Evolutionary conservation across 1,140 invertebrate genomes (phyloP).

Genomic region (Eupristina koningsbergeri): DNA sequence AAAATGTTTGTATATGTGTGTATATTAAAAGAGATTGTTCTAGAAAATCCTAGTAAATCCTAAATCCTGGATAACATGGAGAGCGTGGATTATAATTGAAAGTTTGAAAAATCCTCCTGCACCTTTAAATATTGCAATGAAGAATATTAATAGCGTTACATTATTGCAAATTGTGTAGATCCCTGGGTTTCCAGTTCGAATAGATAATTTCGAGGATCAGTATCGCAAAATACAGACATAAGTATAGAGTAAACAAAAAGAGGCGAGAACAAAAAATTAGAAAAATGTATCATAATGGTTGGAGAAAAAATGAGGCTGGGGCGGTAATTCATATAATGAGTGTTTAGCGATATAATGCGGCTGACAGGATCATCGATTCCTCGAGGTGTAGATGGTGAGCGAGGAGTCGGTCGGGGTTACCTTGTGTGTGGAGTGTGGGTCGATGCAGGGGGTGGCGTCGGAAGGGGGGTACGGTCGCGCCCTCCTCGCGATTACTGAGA

Average conservation of each 20-base stretch:
- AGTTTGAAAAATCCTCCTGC: neutral
- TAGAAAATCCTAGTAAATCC: too few relatives aligned
- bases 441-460: too few relatives aligned
- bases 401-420: neutral
- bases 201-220: neutral
- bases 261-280: conserved; percentile 16
- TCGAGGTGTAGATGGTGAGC: neutral
- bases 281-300: conserved; percentile 26
- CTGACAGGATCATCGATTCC: conserved; percentile 46
- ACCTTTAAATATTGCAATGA: neutral
- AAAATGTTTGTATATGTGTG: too few relatives aligned
- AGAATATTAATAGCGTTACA: conserved; percentile 15
- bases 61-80: too few relatives aligned
- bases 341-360: conserved; percentile 40
- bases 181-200: neutral
- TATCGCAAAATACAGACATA: neutral
- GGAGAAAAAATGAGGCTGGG: conserved; percentile 17
- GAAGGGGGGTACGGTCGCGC: conserved; percentile 16
- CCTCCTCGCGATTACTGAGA: conserved; percentile 23
- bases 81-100: too few relatives aligned
- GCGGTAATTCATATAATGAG: conserved; percentile 44
- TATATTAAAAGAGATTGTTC: too few relatives aligned
- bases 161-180: neutral
- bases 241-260: conserved; percentile 13
- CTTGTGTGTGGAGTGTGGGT: too few relatives aligned